Evolutionary conservation across 1,140 invertebrate genomes (phyloP).

Genomic region (Pachyrhynchus sulphureomaculatus): DNA sequence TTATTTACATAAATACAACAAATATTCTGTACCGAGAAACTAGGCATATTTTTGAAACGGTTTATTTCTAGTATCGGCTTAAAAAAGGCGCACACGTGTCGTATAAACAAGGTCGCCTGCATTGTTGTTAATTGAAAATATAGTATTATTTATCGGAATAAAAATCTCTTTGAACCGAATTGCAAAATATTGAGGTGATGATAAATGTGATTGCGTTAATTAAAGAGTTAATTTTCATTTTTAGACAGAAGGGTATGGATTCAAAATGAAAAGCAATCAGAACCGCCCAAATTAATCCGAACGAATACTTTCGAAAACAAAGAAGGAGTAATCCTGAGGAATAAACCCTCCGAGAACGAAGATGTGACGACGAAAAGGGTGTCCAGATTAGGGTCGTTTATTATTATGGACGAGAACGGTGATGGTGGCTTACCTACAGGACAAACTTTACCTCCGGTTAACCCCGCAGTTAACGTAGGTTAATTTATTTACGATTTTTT

Average conservation of each 20-base stretch:
- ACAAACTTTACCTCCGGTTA: background rate
- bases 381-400: conserved; percentile 56
- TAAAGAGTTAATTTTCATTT: conserved; percentile 35
- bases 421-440: background rate
- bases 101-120: no score
- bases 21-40: no score
- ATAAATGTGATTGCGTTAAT: background rate
- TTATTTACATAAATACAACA: no score
- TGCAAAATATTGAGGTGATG: no score
- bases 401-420: conserved; percentile 41
- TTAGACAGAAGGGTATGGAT: conserved; percentile 68
- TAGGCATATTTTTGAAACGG: no score
- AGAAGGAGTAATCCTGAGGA: conserved; percentile 41
- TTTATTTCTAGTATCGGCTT: no score
- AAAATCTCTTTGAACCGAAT: no score
- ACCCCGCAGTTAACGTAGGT: background rate
- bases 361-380: conserved; percentile 51
- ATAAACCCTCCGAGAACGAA: conserved; percentile 33
- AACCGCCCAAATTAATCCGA: conserved; percentile 32
- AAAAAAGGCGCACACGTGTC: no score
- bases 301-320: conserved; percentile 41
- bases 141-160: no score
- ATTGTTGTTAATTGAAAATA: no score
- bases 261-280: conserved; percentile 33
- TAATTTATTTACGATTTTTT: background rate